Base-by-base conservation (phyloP, 2,113 vertebrate species). In the Platichthys flesus region DNA sequence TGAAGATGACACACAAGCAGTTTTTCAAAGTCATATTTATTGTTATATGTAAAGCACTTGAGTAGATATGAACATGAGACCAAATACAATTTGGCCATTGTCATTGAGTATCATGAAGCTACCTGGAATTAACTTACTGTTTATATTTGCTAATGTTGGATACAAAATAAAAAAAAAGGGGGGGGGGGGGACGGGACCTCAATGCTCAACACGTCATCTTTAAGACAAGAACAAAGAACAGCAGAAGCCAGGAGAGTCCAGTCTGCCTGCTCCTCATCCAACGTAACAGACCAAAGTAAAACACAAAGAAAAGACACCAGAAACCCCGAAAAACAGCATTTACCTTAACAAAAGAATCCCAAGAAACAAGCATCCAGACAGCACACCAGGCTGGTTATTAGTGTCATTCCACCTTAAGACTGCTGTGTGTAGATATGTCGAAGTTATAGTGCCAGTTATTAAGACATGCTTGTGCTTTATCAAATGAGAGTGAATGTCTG, bases 1-100 rank as follows among this genome's bases (percentile, higher is more conserved):
- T 4, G 23, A 37, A 20, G 51, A 52, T n/a, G 71, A 88, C 67
- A 81, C 51, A 71, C 10, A 2, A 74, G 58, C 69, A 16, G 42
- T 92, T 83, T 90, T 51, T 87, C 76, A 83, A 92, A 88, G 61
- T 86, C 66, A 82, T 90, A 78, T 90, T 93, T 89, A 90, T 89
- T 91, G 85, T 89, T 89, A 83, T 78, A 76, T 83, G 82, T 88
- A 92, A 93, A 94, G 94, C 93, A 91, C 90, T 90, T 89, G 91
- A 88, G 81, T 93, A 93, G 89, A 94, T 87, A 94, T 85, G 88
- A 93, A 90, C 91, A 88, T 60, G 90, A 91, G 89, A 93, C 91
- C 92, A 90, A 93, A 92, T 92, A 93, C 90, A 93, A 94, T 89
- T 79, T 68, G 93, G 93, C 90, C 88, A 64, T 85, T 76, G 88